Conservation (phyloP, 1,140 invertebrate species). For the Apis cerana region DNA sequence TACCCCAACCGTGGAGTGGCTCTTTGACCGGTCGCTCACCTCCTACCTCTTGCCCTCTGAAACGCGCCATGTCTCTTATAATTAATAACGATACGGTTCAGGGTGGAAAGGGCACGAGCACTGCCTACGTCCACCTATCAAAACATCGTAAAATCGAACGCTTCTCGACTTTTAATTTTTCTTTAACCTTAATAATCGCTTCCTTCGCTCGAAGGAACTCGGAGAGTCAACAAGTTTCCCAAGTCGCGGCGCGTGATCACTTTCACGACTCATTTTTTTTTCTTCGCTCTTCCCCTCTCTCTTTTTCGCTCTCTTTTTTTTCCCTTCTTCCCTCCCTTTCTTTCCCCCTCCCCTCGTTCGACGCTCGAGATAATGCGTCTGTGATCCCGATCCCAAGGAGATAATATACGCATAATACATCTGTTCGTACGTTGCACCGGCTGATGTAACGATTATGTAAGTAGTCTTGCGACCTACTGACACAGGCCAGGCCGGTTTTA, state of each 20-base stretch:
- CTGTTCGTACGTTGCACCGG: neutral
- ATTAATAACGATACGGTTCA: constrained; percentile 6
- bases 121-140: too few relatives aligned
- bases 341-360: neutral
- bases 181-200: too few relatives aligned
- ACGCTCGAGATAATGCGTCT: neutral
- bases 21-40: constrained; percentile 42
- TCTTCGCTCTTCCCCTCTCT: too few relatives aligned
- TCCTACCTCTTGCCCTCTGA: constrained; percentile 34
- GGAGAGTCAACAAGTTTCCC: too few relatives aligned
- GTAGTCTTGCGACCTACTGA: neutral
- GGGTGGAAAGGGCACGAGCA: too few relatives aligned
- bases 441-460: constrained; percentile 40
- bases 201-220: too few relatives aligned
- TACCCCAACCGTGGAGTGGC: constrained; percentile 29
- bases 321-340: neutral
- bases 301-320: neutral
- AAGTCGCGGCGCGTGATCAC: constrained; percentile 1
- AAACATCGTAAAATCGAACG: too few relatives aligned
- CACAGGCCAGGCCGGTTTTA: constrained; percentile 46
- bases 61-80: constrained; percentile 7
- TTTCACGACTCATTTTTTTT: constrained; percentile 36
- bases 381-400: constrained; percentile 27
- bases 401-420: constrained; percentile 23
- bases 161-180: too few relatives aligned